Evolutionary conservation across 2,888 invertebrate genomes (phyloP).

Genomic region (Rhogogaster chlorosoma): DNA sequence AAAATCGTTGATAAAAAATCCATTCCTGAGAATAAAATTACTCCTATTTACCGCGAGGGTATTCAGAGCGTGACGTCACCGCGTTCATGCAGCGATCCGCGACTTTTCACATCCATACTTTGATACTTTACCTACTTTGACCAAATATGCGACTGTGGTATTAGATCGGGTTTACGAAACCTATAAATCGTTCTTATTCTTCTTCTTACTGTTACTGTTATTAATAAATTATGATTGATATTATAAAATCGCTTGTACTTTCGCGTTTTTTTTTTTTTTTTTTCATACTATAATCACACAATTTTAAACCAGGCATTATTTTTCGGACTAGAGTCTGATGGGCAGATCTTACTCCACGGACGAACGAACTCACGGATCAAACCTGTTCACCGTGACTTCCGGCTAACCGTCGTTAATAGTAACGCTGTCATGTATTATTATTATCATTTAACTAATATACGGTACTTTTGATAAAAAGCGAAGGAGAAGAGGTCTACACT

Average conservation of each 20-base stretch:
- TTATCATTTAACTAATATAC: not conserved
- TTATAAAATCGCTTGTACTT: not conserved
- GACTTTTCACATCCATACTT: constrained; percentile 14
- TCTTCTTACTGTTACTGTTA: not conserved
- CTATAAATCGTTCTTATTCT: not conserved
- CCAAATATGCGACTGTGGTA: not conserved
- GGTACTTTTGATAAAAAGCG: not conserved
- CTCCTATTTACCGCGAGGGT: constrained; percentile 4
- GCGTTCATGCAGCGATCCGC: constrained; percentile 28
- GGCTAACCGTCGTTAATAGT: not conserved
- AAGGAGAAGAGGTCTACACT: not conserved
- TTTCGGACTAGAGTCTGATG: too few species aligned
- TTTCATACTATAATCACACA: not conserved
- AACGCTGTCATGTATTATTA: not conserved
- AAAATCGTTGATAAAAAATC: not conserved
- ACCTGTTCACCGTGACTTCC: constrained; percentile 39
- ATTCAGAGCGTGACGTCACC: constrained; percentile 38
- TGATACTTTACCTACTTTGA: constrained; percentile 22
- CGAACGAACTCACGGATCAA: constrained; percentile 15
- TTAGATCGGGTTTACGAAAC: not conserved
- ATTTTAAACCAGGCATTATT: not conserved
- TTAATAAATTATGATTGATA: not conserved
- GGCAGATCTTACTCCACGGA: constrained; percentile 10
- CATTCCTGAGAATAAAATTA: not conserved
- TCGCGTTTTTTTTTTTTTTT: not conserved